Conservation (phyloP, 2,113 vertebrate genomes). For the Panurus biarmicus region DNA sequence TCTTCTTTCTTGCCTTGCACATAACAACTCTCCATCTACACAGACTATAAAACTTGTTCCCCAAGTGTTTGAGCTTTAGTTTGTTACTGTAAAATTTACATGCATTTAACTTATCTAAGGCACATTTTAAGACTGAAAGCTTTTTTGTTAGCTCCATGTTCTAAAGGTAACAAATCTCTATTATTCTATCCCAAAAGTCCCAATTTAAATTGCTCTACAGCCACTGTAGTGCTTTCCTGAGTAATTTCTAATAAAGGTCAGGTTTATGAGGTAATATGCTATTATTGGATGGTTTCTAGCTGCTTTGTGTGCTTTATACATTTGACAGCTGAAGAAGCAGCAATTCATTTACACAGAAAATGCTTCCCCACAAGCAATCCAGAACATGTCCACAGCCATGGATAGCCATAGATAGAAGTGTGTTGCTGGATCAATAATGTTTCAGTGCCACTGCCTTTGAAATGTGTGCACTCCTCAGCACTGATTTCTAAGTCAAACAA, state of each 20-base stretch:
- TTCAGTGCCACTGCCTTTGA: neutral
- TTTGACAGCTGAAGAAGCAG: constrained; percentile 51
- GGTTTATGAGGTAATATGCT: constrained; percentile 32
- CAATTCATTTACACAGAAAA: constrained; percentile 55
- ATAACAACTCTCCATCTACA: neutral
- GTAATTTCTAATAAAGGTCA: constrained; percentile 53
- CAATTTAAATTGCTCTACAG: constrained; percentile 53
- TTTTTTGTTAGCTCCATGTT: constrained; percentile 26
- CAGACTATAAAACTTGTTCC: neutral
- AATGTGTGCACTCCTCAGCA: neutral
- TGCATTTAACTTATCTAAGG: neutral
- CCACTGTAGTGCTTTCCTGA: constrained; percentile 14
- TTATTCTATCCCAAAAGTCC: constrained; percentile 19
- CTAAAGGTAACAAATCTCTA: constrained; percentile 48
- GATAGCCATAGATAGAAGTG: neutral
- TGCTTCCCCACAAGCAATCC: constrained; percentile 21
- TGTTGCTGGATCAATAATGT: neutral
- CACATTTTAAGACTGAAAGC: neutral
- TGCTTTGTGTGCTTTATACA: constrained; percentile 40
- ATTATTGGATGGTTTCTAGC: constrained; percentile 43
- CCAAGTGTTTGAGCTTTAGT: neutral
- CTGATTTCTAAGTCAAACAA: neutral
- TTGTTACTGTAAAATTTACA: neutral
- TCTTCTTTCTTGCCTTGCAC: neutral
- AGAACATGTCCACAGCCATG: neutral